These are phyloP conservation scores for Oryzias melastigma DNA, from an alignment of 2,113 vertebrate species.

Conservation along the genomic window DNA sequence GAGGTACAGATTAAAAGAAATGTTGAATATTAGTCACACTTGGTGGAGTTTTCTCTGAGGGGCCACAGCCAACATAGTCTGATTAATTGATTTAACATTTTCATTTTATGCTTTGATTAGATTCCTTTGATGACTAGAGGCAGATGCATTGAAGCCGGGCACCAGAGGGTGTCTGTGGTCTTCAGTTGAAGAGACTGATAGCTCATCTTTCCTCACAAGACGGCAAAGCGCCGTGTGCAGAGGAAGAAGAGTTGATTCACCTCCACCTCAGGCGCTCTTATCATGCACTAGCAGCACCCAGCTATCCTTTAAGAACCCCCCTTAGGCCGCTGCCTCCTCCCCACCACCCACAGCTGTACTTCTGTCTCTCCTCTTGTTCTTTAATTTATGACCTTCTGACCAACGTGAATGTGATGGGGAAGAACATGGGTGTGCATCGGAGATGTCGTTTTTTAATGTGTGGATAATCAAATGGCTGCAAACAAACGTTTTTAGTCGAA, in stretches of 20 bases:
- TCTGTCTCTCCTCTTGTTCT: constrained; percentile 16
- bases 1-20: constrained; percentile 3
- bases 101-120: constrained; percentile 42
- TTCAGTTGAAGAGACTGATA: constrained; percentile 18
- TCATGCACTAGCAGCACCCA: constrained; percentile 46
- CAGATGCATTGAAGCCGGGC: constrained; percentile 17
- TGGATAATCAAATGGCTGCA: too few species aligned
- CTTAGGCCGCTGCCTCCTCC: constrained; percentile 13
- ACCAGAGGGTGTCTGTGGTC: constrained; percentile 20
- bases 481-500: too few species aligned
- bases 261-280: constrained; percentile 49
- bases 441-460: too few species aligned
- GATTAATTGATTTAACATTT: constrained; percentile 38
- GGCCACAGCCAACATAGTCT: constrained; percentile 11
- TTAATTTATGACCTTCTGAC: constrained; percentile 14
- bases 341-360: constrained; percentile 4
- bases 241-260: constrained; percentile 35
- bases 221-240: constrained; percentile 22
- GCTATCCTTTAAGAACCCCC: constrained; percentile 37
- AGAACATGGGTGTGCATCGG: constrained; percentile 3
- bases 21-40: neutral
- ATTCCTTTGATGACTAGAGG: constrained; percentile 37
- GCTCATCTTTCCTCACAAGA: constrained; percentile 27
- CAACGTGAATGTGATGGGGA: constrained; percentile 16
- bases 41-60: constrained; percentile 1